Percentiles rank a stretch among this genome's conserved stretches.
Conservation (phyloP, 2,888 invertebrate species). For the Atethmia centrago region DNA sequence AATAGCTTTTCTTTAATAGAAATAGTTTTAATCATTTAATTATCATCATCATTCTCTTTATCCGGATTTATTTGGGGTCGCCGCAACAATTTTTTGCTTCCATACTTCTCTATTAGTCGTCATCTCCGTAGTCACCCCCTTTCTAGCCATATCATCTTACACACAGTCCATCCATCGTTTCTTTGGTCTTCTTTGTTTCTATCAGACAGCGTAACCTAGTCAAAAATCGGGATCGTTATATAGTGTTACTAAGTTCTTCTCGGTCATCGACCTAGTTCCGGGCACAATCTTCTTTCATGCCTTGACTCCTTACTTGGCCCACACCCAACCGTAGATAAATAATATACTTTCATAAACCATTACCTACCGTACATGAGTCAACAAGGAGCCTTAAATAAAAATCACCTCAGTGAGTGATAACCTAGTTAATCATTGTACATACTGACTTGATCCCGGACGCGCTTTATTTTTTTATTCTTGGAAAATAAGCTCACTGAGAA, state of each 20-base stretch:
- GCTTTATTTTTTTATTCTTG: constrained; percentile 43
- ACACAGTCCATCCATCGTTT: too few relatives aligned
- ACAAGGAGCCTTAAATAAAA: constrained; percentile 11
- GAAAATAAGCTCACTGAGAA: constrained; percentile 29
- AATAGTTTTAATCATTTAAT: too few relatives aligned
- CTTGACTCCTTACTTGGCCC: neutral
- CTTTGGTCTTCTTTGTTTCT: neutral
- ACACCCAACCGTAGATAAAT: constrained; percentile 5
- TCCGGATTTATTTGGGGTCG: too few relatives aligned
- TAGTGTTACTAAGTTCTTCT: neutral
- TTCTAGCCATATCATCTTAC: too few relatives aligned
- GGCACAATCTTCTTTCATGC: neutral
- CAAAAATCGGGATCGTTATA: neutral
- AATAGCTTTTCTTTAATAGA: too few relatives aligned
- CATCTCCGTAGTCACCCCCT: too few relatives aligned
- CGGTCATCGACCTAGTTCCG: neutral
- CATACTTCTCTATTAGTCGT: too few relatives aligned
- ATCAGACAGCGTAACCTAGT: neutral
- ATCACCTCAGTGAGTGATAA: constrained; percentile 38
- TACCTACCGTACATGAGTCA: neutral
- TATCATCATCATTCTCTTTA: too few relatives aligned
- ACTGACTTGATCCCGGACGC: constrained; percentile 45
- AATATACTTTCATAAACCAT: neutral
- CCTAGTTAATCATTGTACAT: constrained; percentile 22
- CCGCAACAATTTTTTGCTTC: too few relatives aligned